A percentile compares a stretch with the other conserved stretches of the same genome.
phyloP scores from a whole-genome alignment of 2,113 vertebrate species.

The Larimichthys polyactis region DNA sequence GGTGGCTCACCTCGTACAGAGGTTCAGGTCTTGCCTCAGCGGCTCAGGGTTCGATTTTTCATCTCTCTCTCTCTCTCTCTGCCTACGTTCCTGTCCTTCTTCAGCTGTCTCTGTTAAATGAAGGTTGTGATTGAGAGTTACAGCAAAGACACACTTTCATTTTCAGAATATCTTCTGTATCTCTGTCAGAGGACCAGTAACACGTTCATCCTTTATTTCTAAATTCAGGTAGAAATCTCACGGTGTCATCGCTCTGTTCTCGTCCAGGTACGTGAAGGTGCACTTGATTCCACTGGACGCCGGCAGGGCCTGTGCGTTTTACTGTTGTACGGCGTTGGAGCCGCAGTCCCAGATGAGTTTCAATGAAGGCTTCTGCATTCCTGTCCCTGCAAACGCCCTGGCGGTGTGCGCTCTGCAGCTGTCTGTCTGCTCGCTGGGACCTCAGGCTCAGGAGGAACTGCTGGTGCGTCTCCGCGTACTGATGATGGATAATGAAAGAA shows the following conservation, averaged over 20 bases:
- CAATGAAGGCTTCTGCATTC: constrained; percentile 95
- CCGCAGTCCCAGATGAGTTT: constrained; percentile 90
- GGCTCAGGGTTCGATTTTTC: too few relatives aligned
- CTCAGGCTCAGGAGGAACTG: constrained; percentile 91
- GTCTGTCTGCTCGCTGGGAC: constrained; percentile 90
- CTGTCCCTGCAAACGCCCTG: constrained; percentile 86
- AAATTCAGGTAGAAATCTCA: neutral
- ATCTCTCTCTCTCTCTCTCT: too few relatives aligned
- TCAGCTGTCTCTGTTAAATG: too few relatives aligned
- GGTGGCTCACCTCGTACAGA: too few relatives aligned
- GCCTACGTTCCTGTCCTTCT: too few relatives aligned
- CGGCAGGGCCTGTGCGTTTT: constrained; percentile 88
- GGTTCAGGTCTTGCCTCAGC: too few relatives aligned
- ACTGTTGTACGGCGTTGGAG: constrained; percentile 94
- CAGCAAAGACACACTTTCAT: too few relatives aligned
- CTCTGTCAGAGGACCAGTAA: neutral
- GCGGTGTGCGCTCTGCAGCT: constrained; percentile 89
- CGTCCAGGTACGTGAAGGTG: constrained; percentile 91
- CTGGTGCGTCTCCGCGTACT: constrained; percentile 85
- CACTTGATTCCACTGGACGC: constrained; percentile 91
- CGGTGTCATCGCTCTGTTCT: neutral
- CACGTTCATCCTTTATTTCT: neutral
- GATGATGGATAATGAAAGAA: neutral
- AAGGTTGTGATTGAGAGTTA: too few relatives aligned
- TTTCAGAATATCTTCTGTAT: neutral